These are phyloP conservation scores for Hydropsyche betteni DNA, from an alignment of 2,888 invertebrate genomes.

Conservation along the genomic window DNA sequence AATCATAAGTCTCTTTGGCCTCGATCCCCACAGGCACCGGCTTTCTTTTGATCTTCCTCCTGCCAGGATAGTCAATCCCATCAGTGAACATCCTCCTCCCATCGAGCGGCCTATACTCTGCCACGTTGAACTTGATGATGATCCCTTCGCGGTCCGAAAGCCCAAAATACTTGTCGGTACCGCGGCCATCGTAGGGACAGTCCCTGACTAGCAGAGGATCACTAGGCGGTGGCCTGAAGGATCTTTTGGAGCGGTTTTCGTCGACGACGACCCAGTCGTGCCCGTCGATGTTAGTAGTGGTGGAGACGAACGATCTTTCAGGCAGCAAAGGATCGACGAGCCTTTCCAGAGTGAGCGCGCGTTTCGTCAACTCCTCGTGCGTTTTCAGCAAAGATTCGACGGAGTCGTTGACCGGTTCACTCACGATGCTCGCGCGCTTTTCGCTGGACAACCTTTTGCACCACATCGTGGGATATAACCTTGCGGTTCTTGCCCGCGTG, in stretches of 20 bases:
- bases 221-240: too few relatives aligned
- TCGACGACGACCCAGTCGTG: conserved; percentile 48
- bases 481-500: conserved; percentile 71
- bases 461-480: conserved; percentile 70
- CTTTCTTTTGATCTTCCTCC: not conserved
- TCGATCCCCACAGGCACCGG: conserved; percentile 13
- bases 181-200: not conserved
- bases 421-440: conserved; percentile 63
- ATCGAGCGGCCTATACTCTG: conserved; percentile 43
- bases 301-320: conserved; percentile 18
- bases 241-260: not conserved
- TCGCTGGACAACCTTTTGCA: conserved; percentile 71
- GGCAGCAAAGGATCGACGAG: conserved; percentile 35
- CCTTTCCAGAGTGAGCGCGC: conserved; percentile 40
- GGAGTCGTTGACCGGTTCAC: conserved; percentile 49
- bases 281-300: conserved; percentile 35
- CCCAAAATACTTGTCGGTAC: conserved; percentile 56
- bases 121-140: conserved; percentile 50
- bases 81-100: conserved; percentile 34
- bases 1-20: conserved; percentile 29
- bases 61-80: conserved; percentile 47
- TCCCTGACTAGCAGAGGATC: not conserved
- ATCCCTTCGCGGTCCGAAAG: conserved; percentile 58
- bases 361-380: conserved; percentile 35
- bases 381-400: conserved; percentile 23